Conservation (phyloP, 2,888 invertebrate species). For the Eulithis prunata region DNA sequence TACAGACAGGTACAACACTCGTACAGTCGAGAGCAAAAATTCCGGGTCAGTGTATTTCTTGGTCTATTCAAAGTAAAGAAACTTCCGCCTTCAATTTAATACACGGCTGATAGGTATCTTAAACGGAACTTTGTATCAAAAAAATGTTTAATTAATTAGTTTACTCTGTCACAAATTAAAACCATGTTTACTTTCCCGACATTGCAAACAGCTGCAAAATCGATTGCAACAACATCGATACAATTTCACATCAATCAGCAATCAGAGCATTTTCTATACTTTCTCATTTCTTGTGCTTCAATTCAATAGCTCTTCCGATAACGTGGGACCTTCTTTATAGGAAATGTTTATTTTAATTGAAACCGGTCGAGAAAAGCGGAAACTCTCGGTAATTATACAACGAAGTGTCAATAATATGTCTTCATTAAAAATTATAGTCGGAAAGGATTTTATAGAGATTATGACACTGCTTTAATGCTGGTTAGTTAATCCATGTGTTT, state of each 20-base stretch:
- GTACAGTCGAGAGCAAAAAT: too few relatives aligned
- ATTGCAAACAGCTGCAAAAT: slow-evolving; percentile 19
- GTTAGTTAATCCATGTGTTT: too few relatives aligned
- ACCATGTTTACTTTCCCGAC: slow-evolving; percentile 15
- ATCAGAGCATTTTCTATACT: slow-evolving; percentile 30
- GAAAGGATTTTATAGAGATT: too few relatives aligned
- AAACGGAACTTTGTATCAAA: too few relatives aligned
- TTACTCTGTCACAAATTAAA: background rate
- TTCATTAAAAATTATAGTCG: too few relatives aligned
- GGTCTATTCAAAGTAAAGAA: too few relatives aligned
- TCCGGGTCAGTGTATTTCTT: too few relatives aligned
- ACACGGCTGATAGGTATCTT: too few relatives aligned
- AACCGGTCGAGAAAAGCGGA: slow-evolving; percentile 34
- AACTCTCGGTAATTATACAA: slow-evolving; percentile 18
- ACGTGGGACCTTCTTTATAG: slow-evolving; percentile 60
- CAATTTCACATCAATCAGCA: slow-evolving; percentile 31
- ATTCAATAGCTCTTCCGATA: slow-evolving; percentile 62
- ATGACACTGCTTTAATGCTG: too few relatives aligned
- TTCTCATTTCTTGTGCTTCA: slow-evolving; percentile 50
- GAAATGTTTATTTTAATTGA: slow-evolving; percentile 58
- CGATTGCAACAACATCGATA: slow-evolving; percentile 24
- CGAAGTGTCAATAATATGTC: background rate
- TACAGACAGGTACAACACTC: too few relatives aligned
- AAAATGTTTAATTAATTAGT: too few relatives aligned
- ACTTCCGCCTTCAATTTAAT: too few relatives aligned